These are phyloP conservation scores for Apostichopus californicus DNA, from an alignment of 35 echinoderm and acorn worm species.

Conservation along the genomic window DNA sequence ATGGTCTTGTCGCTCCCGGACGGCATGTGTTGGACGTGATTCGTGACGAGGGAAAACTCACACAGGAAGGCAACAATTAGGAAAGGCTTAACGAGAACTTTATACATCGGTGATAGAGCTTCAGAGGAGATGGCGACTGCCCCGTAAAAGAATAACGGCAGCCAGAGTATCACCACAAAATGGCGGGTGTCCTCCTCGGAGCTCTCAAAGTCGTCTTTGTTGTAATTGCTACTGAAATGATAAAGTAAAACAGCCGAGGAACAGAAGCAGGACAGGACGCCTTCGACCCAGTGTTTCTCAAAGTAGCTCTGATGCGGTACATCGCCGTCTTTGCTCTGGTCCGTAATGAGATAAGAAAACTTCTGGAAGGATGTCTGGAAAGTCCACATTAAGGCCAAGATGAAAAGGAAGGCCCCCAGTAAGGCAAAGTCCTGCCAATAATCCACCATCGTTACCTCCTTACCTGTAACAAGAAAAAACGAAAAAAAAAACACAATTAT, in stretches of 20 bases:
- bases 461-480: background rate
- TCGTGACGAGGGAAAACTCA: conserved; percentile 67
- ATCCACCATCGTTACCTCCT: conserved; percentile 47
- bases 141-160: conserved; percentile 67
- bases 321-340: conserved; percentile 11
- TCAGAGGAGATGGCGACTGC: conserved; percentile 63
- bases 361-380: conserved; percentile 70
- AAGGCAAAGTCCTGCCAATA: conserved; percentile 83
- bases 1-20: conserved; percentile 70
- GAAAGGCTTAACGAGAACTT: conserved; percentile 54
- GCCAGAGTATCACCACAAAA: conserved; percentile 72
- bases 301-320: conserved; percentile 66
- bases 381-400: conserved; percentile 77
- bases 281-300: conserved; percentile 58
- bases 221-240: conserved; percentile 47
- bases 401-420: conserved; percentile 76
- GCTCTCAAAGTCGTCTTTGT: conserved; percentile 43
- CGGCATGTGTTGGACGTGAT: conserved; percentile 64
- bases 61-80: conserved; percentile 75
- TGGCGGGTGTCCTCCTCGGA: conserved; percentile 43
- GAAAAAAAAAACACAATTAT: background rate
- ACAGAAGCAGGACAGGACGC: conserved; percentile 48
- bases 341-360: conserved; percentile 46
- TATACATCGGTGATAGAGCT: conserved; percentile 51
- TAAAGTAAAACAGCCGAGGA: conserved; percentile 55